Conservation (phyloP, 2,113 vertebrate species). For the Prietella phreatophila region DNA sequence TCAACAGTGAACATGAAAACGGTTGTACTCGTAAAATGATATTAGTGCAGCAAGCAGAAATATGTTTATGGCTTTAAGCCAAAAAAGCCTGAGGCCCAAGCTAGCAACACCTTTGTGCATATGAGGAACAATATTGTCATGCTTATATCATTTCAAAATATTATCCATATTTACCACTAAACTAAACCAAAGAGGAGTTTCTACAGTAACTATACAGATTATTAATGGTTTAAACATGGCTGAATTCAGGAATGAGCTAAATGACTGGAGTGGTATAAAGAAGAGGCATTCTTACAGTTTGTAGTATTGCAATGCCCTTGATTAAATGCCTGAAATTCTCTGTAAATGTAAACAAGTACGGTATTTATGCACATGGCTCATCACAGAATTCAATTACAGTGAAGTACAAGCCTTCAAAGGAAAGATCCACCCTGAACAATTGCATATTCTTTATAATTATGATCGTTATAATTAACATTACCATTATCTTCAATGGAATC, state of each 20-base stretch:
- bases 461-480: background rate
- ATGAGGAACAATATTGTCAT: background rate
- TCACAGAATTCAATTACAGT: background rate
- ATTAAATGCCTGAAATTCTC: slow-evolving; percentile 26
- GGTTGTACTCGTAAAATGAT: background rate
- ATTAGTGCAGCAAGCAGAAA: slow-evolving; percentile 26
- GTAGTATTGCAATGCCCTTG: slow-evolving; percentile 26
- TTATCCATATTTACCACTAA: slow-evolving; percentile 23
- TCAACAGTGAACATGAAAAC: background rate
- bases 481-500: background rate
- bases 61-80: background rate
- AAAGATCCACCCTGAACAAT: slow-evolving; percentile 13
- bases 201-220: background rate
- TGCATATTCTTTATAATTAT: too few species aligned
- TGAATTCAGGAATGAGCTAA: slow-evolving; percentile 2
- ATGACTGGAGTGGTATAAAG: background rate
- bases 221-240: slow-evolving; percentile 12
- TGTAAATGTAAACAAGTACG: slow-evolving; percentile 25
- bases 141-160: background rate
- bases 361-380: background rate
- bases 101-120: background rate
- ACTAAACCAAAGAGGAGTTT: background rate
- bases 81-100: background rate
- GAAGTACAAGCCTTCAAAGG: background rate
- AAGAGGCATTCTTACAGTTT: background rate